These are phyloP conservation scores for Potamilus streckersoni DNA, from an alignment of 1,140 invertebrate genomes.

Conservation along the genomic window DNA sequence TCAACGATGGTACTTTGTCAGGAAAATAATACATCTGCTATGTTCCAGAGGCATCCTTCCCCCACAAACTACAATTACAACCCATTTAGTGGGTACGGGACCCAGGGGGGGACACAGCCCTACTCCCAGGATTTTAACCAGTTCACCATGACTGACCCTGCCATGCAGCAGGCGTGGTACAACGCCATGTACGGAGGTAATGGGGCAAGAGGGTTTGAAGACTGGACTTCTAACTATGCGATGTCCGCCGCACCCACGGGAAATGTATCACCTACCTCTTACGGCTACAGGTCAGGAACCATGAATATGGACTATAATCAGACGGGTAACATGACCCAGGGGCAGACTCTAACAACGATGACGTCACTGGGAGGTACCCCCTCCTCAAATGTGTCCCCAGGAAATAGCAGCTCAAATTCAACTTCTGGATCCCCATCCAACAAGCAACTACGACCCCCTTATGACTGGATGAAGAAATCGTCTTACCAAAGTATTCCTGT, in stretches of 20 bases:
- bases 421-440: constrained; percentile 39
- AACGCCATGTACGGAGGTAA: constrained; percentile 28
- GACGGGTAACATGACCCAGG: constrained; percentile 11
- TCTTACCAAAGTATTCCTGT: constrained; percentile 32
- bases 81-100: constrained; percentile 23
- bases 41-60: constrained; percentile 29
- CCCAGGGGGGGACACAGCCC: background rate
- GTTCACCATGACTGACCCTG: constrained; percentile 31
- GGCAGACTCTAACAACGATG: constrained; percentile 16
- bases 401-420: constrained; percentile 35
- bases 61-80: constrained; percentile 18
- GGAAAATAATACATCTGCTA: constrained; percentile 10
- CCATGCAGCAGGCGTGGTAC: constrained; percentile 38
- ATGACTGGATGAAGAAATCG: constrained; percentile 50
- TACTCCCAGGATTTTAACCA: constrained; percentile 39
- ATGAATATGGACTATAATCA: constrained; percentile 33
- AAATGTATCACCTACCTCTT: constrained; percentile 17
- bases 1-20: constrained; percentile 29
- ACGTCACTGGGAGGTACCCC: constrained; percentile 22
- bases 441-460: constrained; percentile 45
- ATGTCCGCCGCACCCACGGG: constrained; percentile 28
- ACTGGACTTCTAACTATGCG: background rate
- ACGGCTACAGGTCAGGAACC: constrained; percentile 26
- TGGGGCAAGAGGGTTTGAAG: background rate
- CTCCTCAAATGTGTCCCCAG: constrained; percentile 29